These are phyloP conservation scores for Pipistrellus pipistrellus DNA, from an alignment of 2,797 vertebrate species.

Conservation along the genomic window DNA sequence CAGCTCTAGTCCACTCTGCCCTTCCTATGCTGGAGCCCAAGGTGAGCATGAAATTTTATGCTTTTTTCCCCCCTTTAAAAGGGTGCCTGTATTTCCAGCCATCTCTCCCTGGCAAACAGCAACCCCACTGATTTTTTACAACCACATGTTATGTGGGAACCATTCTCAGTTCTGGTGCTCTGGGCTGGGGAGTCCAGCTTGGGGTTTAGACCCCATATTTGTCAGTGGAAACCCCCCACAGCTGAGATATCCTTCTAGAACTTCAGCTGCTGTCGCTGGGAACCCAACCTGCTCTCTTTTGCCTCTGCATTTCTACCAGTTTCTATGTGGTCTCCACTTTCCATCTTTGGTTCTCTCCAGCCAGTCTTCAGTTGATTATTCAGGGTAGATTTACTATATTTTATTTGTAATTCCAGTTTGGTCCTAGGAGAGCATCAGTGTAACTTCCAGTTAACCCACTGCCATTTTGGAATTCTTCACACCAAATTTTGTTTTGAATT, in stretches of 20 bases:
- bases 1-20: background rate
- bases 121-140: background rate
- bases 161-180: background rate
- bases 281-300: background rate
- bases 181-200: background rate
- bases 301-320: background rate
- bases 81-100: background rate
- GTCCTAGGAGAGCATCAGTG: too few species aligned
- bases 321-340: background rate
- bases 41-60: background rate
- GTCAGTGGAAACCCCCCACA: background rate
- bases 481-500: background rate
- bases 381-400: background rate
- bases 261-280: background rate
- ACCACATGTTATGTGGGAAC: background rate
- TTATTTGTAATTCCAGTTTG: background rate
- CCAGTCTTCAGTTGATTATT: background rate
- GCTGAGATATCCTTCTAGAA: background rate
- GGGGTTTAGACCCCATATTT: background rate
- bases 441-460: too few species aligned
- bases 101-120: background rate
- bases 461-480: background rate
- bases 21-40: background rate
- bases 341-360: background rate
- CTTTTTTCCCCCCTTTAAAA: background rate